phyloP scores from a whole-genome alignment of 2,113 vertebrate species.

The Cololabis saira region DNA sequence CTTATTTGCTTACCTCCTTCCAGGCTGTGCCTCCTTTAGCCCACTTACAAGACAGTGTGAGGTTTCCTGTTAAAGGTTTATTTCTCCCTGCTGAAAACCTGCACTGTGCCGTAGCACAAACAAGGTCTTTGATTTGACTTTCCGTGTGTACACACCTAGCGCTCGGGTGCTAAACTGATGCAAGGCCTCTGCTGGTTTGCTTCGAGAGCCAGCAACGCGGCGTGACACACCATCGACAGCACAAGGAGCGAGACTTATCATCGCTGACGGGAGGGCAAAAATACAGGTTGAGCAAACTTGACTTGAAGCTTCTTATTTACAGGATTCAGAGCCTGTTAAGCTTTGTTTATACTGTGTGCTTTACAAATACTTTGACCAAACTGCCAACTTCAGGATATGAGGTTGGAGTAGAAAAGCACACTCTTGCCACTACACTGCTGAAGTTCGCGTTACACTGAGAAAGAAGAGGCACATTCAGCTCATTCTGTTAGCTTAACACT shows the following conservation, averaged over 20 bases:
- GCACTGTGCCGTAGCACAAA: constrained; percentile 74
- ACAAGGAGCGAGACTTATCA: constrained; percentile 35
- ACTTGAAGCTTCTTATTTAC: constrained; percentile 53
- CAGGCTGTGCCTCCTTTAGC: constrained; percentile 80
- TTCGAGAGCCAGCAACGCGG: constrained; percentile 64
- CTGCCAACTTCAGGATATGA: constrained; percentile 58
- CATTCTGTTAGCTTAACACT: constrained; percentile 52
- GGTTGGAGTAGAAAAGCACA: constrained; percentile 51
- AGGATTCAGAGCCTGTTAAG: constrained; percentile 39
- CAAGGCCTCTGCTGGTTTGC: constrained; percentile 56
- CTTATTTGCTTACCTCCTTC: constrained; percentile 54
- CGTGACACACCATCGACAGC: constrained; percentile 59
- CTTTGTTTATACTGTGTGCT: constrained; percentile 53
- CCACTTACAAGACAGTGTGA: constrained; percentile 83
- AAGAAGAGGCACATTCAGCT: constrained; percentile 61
- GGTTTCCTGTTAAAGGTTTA: constrained; percentile 85
- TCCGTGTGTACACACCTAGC: constrained; percentile 79
- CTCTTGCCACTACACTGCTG: constrained; percentile 34
- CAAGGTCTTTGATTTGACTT: constrained; percentile 79
- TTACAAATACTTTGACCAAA: constrained; percentile 70
- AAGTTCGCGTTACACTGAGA: constrained; percentile 56
- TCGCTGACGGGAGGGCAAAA: constrained; percentile 36
- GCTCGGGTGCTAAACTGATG: constrained; percentile 69
- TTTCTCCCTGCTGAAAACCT: constrained; percentile 79
- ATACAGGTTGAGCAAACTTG: constrained; percentile 63